Percentiles rank a stretch among this genome's conserved stretches.
Conservation (phyloP, 1,140 invertebrate species). For the Pogonomyrmex barbatus region DNA sequence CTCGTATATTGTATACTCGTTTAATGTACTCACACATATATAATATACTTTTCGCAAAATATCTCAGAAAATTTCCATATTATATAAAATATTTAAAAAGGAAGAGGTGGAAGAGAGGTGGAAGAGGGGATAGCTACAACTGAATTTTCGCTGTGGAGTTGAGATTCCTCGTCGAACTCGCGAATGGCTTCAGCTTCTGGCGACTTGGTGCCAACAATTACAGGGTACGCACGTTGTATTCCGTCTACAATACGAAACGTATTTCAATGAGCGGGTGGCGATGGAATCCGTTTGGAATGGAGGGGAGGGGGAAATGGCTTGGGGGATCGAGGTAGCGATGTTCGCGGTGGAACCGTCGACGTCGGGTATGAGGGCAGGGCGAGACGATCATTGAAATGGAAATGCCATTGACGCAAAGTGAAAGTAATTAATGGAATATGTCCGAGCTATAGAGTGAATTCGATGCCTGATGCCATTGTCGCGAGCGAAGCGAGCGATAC, state of each 20-base stretch:
- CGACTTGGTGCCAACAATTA: conserved; percentile 56
- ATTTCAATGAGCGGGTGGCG: conserved; percentile 65
- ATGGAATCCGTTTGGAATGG: conserved; percentile 68
- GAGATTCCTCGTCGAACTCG: conserved; percentile 43
- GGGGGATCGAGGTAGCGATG: conserved; percentile 49
- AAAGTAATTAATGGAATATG: conserved; percentile 79
- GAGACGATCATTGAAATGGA: conserved; percentile 77
- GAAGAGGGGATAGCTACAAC: not conserved
- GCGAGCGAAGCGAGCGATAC: conserved; percentile 58
- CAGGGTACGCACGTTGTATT: conserved; percentile 67
- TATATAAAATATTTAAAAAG: too few species aligned
- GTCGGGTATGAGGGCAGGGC: conserved; percentile 38
- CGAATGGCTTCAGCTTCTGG: conserved; percentile 40
- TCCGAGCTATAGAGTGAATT: conserved; percentile 75
- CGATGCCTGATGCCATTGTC: conserved; percentile 72
- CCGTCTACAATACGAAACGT: conserved; percentile 71
- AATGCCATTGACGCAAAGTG: conserved; percentile 79
- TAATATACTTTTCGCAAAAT: too few species aligned
- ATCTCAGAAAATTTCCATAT: too few species aligned
- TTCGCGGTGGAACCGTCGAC: conserved; percentile 58
- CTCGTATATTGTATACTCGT: too few species aligned
- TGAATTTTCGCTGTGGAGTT: conserved; percentile 25
- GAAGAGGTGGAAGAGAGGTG: too few species aligned
- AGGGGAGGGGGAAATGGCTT: conserved; percentile 16
- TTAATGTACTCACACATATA: too few species aligned